Evolutionary conservation across 2,797 vertebrate genomes (phyloP).

Genomic region (Acipenser transmontanus): DNA sequence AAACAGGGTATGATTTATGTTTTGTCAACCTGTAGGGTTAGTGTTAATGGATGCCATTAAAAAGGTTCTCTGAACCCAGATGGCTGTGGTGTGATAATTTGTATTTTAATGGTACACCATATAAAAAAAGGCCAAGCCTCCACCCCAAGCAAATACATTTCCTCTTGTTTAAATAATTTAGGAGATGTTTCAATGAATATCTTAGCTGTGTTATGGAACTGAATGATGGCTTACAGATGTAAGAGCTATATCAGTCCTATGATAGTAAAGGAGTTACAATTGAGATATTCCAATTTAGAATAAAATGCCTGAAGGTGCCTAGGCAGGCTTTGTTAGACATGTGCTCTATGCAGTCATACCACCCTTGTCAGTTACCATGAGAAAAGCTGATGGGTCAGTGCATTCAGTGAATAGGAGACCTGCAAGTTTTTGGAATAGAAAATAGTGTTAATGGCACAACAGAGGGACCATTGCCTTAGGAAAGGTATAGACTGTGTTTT

Average conservation of each 20-base stretch:
- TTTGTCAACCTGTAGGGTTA: neutral
- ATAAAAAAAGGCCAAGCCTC: neutral
- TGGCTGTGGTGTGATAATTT: neutral
- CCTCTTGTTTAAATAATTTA: neutral
- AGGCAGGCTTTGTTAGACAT: neutral
- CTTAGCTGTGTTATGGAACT: too few relatives aligned
- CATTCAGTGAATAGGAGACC: neutral
- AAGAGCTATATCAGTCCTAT: neutral
- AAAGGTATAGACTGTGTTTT: too few relatives aligned
- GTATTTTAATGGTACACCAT: neutral
- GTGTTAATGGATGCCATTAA: conserved; percentile 1
- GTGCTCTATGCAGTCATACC: neutral
- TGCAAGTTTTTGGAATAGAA: too few relatives aligned
- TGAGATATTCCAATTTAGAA: conserved; percentile 1
- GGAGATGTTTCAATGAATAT: neutral
- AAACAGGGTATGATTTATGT: neutral
- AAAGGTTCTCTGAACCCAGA: neutral
- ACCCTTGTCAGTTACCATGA: neutral
- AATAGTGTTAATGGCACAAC: too few relatives aligned
- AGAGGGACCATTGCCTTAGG: too few relatives aligned
- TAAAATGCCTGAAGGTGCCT: conserved; percentile 2
- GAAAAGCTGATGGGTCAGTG: neutral
- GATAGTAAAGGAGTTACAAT: neutral
- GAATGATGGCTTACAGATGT: too few relatives aligned
- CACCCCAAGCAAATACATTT: neutral